Evolutionary conservation across 2,113 vertebrate genomes (phyloP).

Genomic region (Silurus meridionalis): DNA sequence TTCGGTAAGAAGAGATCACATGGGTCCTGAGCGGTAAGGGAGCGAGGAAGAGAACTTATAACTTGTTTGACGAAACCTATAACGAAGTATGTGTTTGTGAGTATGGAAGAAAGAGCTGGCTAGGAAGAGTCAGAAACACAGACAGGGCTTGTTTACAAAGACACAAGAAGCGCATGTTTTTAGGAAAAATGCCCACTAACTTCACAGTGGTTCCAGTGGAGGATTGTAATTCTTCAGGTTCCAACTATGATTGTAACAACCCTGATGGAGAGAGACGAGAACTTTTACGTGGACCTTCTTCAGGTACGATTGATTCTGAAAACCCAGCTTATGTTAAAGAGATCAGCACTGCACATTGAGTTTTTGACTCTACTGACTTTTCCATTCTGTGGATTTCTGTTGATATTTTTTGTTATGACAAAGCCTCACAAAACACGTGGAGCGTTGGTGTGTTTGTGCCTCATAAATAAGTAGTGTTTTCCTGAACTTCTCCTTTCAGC

Average conservation of each 20-base stretch:
- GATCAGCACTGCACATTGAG: background rate
- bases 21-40: conserved; percentile 42
- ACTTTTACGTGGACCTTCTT: conserved; percentile 8
- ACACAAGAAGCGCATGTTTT: conserved; percentile 30
- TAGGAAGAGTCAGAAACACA: background rate
- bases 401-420: background rate
- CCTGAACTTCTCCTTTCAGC: background rate
- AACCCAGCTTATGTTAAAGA: background rate
- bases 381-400: background rate
- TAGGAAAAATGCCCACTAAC: conserved; percentile 61
- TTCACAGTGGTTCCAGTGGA: conserved; percentile 64
- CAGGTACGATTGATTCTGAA: conserved; percentile 49
- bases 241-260: conserved; percentile 21
- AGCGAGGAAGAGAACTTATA: conserved; percentile 27
- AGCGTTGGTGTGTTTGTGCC: background rate
- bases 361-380: background rate
- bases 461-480: conserved; percentile 36
- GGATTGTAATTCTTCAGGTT: conserved; percentile 41
- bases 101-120: conserved; percentile 2
- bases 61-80: conserved; percentile 26
- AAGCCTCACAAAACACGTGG: background rate
- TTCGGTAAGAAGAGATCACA: conserved; percentile 53
- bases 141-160: background rate
- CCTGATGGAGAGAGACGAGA: conserved; percentile 31
- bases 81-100: conserved; percentile 6